These are phyloP conservation scores for Junonia oenone DNA, from an alignment of 2,888 invertebrate genomes.

Conservation along the genomic window DNA sequence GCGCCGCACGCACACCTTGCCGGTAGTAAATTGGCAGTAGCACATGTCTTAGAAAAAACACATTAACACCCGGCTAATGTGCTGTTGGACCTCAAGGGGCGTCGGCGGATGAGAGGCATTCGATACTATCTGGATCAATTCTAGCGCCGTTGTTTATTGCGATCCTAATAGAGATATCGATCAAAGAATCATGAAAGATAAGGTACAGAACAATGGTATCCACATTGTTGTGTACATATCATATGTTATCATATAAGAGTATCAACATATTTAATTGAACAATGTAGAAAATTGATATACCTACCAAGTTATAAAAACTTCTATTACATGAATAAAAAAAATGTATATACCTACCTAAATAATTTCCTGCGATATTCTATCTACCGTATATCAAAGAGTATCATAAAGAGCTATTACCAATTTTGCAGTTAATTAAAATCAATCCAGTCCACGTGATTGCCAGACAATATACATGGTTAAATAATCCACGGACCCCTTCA, in stretches of 20 bases:
- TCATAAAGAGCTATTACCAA: too few relatives aligned
- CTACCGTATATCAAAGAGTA: too few relatives aligned
- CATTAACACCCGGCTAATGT: constrained; percentile 69
- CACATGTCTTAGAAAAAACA: constrained; percentile 72
- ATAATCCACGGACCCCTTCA: not conserved
- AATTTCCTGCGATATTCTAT: too few relatives aligned
- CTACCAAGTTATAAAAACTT: too few relatives aligned
- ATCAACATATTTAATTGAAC: too few relatives aligned
- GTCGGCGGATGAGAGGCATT: not conserved
- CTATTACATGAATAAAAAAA: too few relatives aligned
- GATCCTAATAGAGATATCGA: not conserved
- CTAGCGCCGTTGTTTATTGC: not conserved
- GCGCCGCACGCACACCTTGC: constrained; percentile 50
- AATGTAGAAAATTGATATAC: too few relatives aligned
- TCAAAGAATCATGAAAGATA: not conserved
- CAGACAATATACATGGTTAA: not conserved
- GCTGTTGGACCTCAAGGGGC: constrained; percentile 40
- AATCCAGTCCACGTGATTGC: not conserved
- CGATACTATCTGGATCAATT: not conserved
- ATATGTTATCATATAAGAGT: too few relatives aligned
- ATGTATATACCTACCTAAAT: too few relatives aligned
- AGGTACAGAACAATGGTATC: not conserved
- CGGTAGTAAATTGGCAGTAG: constrained; percentile 65
- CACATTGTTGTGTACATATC: too few relatives aligned
- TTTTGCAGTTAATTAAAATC: too few relatives aligned